Conservation (phyloP, 2,888 invertebrate species). For the Protophormia terraenovae region DNA sequence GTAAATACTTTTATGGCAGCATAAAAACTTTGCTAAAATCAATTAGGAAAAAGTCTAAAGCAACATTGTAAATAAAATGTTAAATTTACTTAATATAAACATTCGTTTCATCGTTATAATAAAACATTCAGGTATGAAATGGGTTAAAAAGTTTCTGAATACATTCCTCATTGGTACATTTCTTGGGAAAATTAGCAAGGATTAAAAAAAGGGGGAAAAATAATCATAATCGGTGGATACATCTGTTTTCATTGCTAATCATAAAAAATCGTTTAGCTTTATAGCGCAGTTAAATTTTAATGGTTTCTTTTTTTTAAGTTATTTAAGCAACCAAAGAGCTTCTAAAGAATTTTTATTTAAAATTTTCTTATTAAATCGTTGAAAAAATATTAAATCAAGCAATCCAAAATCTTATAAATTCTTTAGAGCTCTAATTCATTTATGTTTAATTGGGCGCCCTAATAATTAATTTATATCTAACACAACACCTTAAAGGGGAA, state of each 20-base stretch:
- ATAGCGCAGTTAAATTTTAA: background rate
- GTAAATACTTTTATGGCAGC: background rate
- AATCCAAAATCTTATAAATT: background rate
- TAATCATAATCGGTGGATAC: background rate
- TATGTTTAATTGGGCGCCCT: background rate
- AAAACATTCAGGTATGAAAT: too few species aligned
- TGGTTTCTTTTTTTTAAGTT: background rate
- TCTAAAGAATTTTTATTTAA: background rate
- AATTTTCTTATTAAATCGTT: too few species aligned
- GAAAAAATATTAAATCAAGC: too few species aligned
- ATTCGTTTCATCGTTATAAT: too few species aligned
- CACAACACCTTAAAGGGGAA: constrained; percentile 30
- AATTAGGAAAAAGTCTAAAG: too few species aligned
- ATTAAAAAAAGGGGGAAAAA: background rate
- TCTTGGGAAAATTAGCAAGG: background rate
- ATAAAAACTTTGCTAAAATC: background rate
- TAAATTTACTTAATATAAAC: too few species aligned
- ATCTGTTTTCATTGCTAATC: constrained; percentile 2
- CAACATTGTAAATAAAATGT: too few species aligned
- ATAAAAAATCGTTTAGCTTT: constrained; percentile 29
- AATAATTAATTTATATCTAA: constrained; percentile 28
- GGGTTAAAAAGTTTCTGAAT: background rate
- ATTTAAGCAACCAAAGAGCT: background rate
- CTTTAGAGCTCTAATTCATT: background rate
- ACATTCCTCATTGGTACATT: background rate